Percentiles rank a stretch among this genome's conserved stretches.
Evolutionary conservation across 1,140 invertebrate genomes (phyloP).

Genomic region (Drosophila ohnishii): DNA sequence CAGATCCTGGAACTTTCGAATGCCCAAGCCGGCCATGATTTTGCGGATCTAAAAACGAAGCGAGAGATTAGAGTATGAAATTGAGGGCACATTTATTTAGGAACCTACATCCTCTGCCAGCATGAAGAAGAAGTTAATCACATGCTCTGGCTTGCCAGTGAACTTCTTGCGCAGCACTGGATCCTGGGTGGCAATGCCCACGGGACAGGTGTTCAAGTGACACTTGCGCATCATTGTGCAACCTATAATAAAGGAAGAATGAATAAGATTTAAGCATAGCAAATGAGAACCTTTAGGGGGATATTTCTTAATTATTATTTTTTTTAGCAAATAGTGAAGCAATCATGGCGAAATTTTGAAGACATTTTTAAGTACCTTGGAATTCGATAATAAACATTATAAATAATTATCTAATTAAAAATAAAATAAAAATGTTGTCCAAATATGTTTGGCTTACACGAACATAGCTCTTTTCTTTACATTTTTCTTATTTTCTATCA

Average conservation of each 20-base stretch:
- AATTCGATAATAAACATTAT: no score
- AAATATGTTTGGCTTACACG: no score
- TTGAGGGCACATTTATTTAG: neutral
- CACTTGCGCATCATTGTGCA: conserved; percentile 99
- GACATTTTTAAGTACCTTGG: no score
- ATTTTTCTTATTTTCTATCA: no score
- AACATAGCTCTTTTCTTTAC: no score
- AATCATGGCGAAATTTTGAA: no score
- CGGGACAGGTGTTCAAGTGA: conserved; percentile 99
- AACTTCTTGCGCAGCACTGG: conserved; percentile 97
- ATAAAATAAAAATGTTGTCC: no score
- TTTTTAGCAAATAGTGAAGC: no score
- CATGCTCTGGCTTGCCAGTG: conserved; percentile 98
- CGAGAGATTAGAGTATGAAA: neutral
- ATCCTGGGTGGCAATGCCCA: conserved; percentile 99
- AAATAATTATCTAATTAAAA: no score
- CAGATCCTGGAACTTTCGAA: conserved; percentile 95
- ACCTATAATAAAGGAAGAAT: conserved; percentile 82
- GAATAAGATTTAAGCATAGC: no score
- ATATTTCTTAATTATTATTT: no score
- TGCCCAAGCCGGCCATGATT: conserved; percentile 95
- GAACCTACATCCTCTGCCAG: conserved; percentile 95
- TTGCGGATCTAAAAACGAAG: conserved; percentile 87
- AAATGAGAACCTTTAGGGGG: no score
- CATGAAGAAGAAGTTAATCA: conserved; percentile 99